Base-by-base conservation (phyloP, 2,113 vertebrate species). In the Noctilio leporinus region DNA sequence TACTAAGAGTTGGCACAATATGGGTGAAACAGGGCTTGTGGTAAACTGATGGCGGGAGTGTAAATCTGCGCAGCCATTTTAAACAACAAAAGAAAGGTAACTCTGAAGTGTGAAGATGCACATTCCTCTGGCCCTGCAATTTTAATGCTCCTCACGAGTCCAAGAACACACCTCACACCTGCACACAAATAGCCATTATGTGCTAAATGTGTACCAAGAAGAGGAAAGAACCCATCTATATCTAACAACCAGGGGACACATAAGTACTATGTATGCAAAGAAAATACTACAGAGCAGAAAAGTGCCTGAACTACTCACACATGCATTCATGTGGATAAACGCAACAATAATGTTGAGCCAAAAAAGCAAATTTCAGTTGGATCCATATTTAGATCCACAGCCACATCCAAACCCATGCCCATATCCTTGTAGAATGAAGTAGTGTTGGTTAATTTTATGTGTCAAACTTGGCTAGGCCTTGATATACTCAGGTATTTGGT, bases 1-100 rank as follows among this genome's bases (percentile, higher is more conserved):
- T 14, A 30, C 26, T 10, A 65, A 43, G 55, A 78, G 28, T 3
- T 59, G 64, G 26, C n/a, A 64, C 4, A 26, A 26, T 38, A 19
- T 0, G 17, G 28, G 3, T 57, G 14, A 90, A 51, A 69, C 0
- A 22, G 69, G 17, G 30, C 20, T 51, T 19, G 3, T 9, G 9
- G 3, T 30, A 19, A 19, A n/a, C 35, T 20, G 24, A 28, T 1
- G 43, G n/a, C 3, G 11, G 17, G 14, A 38, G 1, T 1, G 14
- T 33, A 85, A 72, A 55, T 1, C 10, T 11, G 45, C 55, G n/a
- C 7, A 64, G 35, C 11, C 30, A 45, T 33, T 78, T 35, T 20
- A 38, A 55, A 45, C 22, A 24, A 78, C 8, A 40, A 62, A 10
- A 8, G 5, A 22, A 95, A 67, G 49, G 49, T 3, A 38, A 70